Evolutionary conservation across 2,797 vertebrate genomes (phyloP).

Genomic region (Typhlichthys eigenmanni): DNA sequence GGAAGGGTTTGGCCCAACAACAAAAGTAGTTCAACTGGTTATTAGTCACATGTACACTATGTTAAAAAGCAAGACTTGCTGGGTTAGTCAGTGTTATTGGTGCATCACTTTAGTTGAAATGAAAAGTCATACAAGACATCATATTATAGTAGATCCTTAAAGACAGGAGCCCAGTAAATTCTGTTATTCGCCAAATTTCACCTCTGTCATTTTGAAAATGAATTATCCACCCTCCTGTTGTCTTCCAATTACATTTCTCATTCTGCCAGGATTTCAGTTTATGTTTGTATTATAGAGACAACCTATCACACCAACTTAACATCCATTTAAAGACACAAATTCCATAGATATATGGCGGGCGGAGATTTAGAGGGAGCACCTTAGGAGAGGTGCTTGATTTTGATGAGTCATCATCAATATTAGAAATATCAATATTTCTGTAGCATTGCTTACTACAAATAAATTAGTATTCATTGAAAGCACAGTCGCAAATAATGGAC

Average conservation of each 20-base stretch:
- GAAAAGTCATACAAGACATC: constrained; percentile 3
- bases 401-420: no score
- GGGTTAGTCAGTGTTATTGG: neutral
- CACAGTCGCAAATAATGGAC: no score
- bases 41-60: constrained; percentile 18
- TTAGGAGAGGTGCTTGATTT: no score
- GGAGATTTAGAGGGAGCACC: no score
- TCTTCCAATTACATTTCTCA: constrained; percentile 71
- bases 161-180: no score
- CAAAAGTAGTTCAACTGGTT: constrained; percentile 31
- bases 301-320: neutral
- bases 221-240: constrained; percentile 60
- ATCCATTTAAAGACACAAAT: neutral
- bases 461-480: no score
- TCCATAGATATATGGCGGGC: no score
- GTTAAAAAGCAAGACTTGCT: constrained; percentile 1
- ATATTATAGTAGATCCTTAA: neutral
- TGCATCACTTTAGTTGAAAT: neutral
- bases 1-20: constrained; percentile 32
- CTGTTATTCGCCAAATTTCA: constrained; percentile 46
- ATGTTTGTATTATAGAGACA: neutral
- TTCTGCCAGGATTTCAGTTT: constrained; percentile 26
- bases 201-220: constrained; percentile 68
- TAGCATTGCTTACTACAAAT: no score
- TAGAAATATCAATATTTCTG: no score